Base-by-base conservation (phyloP, 2,113 vertebrate species). In the Crotophaga sulcirostris region DNA sequence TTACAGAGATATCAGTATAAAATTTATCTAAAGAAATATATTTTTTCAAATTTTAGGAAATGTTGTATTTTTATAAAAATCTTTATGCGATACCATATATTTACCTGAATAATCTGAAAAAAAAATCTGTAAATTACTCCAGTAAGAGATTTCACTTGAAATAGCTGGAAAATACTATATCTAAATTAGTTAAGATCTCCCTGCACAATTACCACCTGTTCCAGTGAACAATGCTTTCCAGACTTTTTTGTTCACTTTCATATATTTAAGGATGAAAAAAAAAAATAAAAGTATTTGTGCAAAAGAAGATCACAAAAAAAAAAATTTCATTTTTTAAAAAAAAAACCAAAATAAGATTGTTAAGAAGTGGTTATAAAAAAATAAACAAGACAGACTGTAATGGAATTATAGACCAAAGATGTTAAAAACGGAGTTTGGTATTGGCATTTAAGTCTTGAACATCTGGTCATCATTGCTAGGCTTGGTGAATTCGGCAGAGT, bases 301-400 rank as follows among this genome's bases (percentile, higher is more conserved):
- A 98, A 98, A 98, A 97, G 98, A 97, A 97, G 98, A 97, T 83
- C 67, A 95, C 91, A 85, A 34, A 47, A 67, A 94, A 85, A 92
- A 94, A 87, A 96, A 94, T 80, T 56, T 95, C 89, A 91, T 93
- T 95, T 85, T 42, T 42, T 42, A 96, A 98, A 96, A 97, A 94
- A 94, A 95, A 89, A 92, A 95, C 85, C 97, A n/a, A n/a, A n/a
- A n/a, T 97, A 98, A 96, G 89, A 97, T 97, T 98, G 98, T 98
- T 99, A 98, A 98, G 98, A 98, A 99, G 98, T 98, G 98, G 99
- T 99, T 99, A 98, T 98, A 97, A 98, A 97, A 47, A 70, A 97
- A 97, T 92, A 88, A 97, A 97, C 94, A 94, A 96, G 90, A 95
- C 97, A 96, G 95, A 97, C 7, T 96, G 89, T 59, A 58, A 88